Evolutionary conservation across 2,888 invertebrate species (phyloP), one percentile per base, ranked within the genome.

Genomic region (Chrysopilus asiliformis): DNA sequence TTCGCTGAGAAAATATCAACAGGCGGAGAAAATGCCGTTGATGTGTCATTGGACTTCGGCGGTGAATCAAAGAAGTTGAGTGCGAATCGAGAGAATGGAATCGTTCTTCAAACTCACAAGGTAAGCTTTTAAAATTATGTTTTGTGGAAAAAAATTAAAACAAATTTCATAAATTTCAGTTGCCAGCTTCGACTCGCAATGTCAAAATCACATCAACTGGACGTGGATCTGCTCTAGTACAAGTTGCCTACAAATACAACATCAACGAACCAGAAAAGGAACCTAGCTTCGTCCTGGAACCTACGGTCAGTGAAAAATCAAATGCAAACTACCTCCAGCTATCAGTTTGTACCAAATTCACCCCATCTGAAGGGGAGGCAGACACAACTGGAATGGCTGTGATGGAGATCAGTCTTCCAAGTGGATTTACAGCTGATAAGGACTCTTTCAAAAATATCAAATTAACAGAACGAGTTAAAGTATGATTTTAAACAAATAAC

Each of bases 201-300:
- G 71, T 89, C 0, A 77, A 77, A 41, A 68, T 90, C 8, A 74
- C 76, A 27, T 89, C 86, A 0, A 74, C 74, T 42, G 93, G 93
- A 3, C 73, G 70, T 20, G 93, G 93, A 16, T 68, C 89, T 45
- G 84, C 79, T 0, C 57, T 86, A 32, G 71, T 84, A 35, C 80
- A 84, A 51, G 72, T 93, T 15, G 73, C 22, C 10, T 22, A 22
- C 10, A 6, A 10, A 8, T 22, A 8, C 22, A 22, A 22, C 10
- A 8, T 22, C 6, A 22, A 22, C 10, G 6, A 20, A 7, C 3
- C 29, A 6, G 28, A 35, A 35, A 15, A n/a, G n/a, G n/a, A n/a
- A n/a, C n/a, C n/a, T n/a, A n/a, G n/a, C n/a, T n/a, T n/a, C n/a
- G n/a, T n/a, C n/a, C n/a, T n/a, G n/a, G n/a, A n/a, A n/a, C n/a